Percentiles rank a stretch among this genome's conserved stretches.
phyloP scores from a whole-genome alignment of 1,140 invertebrate species.

The Drosophila bipectinata region DNA sequence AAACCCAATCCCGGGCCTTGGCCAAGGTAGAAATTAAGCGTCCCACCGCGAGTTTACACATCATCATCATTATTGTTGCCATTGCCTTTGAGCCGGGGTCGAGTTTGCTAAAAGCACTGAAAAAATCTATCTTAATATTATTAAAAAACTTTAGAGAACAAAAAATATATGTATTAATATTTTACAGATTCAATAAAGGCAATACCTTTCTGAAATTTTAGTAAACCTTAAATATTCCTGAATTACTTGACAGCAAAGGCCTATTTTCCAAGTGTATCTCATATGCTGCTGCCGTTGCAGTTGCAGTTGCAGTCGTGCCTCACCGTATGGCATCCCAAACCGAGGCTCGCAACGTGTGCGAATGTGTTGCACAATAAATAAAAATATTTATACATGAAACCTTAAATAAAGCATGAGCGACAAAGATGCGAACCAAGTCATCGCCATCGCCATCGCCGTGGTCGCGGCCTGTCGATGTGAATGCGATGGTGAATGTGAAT shows the following conservation, averaged over 20 bases:
- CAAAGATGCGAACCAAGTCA: conserved; percentile 77
- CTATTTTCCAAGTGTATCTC: neutral
- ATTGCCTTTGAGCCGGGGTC: conserved; percentile 34
- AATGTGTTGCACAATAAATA: conserved; percentile 83
- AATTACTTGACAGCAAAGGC: too few relatives aligned
- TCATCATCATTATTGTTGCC: conserved; percentile 80
- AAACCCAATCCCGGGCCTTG: conserved; percentile 45
- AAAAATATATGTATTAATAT: too few relatives aligned
- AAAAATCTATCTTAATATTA: neutral
- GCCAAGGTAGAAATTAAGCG: conserved; percentile 79
- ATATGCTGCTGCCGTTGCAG: conserved; percentile 18
- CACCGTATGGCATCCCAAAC: conserved; percentile 54
- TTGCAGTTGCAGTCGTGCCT: conserved; percentile 61
- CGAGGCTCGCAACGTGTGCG: conserved; percentile 67
- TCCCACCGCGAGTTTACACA: conserved; percentile 81
- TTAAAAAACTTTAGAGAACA: too few relatives aligned
- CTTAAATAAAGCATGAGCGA: conserved; percentile 82
- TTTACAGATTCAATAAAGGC: too few relatives aligned
- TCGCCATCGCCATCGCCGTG: conserved; percentile 27
- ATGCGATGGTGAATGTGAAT: neutral
- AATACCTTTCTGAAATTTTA: too few relatives aligned
- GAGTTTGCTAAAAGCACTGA: conserved; percentile 5
- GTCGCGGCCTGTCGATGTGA: neutral
- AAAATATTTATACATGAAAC: conserved; percentile 83
- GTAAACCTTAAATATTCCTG: too few relatives aligned